These are phyloP conservation scores for Protobothrops mucrosquamatus DNA, from an alignment of 2,113 vertebrate genomes.

Conservation along the genomic window DNA sequence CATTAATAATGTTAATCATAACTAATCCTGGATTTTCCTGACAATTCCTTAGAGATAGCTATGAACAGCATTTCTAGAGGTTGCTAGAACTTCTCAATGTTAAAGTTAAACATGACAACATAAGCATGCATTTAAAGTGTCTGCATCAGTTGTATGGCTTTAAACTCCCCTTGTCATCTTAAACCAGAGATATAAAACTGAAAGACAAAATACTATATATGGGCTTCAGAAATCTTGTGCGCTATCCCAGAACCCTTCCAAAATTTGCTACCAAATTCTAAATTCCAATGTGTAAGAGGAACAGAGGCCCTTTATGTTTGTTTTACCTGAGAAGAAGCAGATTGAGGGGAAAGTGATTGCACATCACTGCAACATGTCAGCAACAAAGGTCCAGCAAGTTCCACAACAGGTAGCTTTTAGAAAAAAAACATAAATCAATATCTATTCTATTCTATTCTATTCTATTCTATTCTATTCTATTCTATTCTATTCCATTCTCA, in stretches of 20 bases:
- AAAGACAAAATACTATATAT: not conserved
- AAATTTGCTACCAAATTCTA: not conserved
- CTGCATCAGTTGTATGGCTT: not conserved
- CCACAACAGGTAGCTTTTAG: too few relatives aligned
- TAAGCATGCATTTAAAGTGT: not conserved
- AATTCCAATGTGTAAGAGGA: not conserved
- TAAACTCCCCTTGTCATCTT: not conserved
- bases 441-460: too few relatives aligned
- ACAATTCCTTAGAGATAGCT: not conserved
- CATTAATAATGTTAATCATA: not conserved
- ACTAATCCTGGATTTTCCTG: not conserved
- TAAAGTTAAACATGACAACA: not conserved
- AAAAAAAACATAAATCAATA: not conserved
- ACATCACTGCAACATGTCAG: not conserved
- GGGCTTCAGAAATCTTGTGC: not conserved
- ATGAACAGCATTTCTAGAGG: not conserved
- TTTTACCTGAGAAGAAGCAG: not conserved
- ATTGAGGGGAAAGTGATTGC: not conserved
- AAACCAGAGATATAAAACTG: not conserved
- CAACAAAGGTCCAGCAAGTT: not conserved
- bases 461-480: too few relatives aligned
- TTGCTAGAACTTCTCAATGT: not conserved
- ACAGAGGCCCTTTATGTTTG: not conserved
- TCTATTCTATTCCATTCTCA: not conserved
- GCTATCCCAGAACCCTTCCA: not conserved